Conservation (phyloP, 2,797 vertebrate genomes). For the Spizella passerina region DNA sequence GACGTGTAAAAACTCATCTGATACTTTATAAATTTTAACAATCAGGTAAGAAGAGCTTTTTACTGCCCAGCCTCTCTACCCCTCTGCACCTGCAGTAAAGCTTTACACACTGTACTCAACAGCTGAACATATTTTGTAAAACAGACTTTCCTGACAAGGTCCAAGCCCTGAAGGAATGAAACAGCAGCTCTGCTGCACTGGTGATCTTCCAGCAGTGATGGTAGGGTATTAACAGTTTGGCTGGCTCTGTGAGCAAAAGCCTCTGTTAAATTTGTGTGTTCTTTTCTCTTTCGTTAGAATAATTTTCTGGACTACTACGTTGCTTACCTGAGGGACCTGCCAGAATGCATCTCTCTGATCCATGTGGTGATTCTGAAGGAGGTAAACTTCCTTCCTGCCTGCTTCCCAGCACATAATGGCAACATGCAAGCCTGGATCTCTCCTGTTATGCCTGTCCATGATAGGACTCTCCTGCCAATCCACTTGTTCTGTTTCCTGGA, state of each 20-base stretch:
- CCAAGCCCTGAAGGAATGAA: background rate
- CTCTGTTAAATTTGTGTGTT: background rate
- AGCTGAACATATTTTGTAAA: background rate
- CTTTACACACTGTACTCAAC: background rate
- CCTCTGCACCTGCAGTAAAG: background rate
- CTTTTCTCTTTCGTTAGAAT: slow-evolving; percentile 77
- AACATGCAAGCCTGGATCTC: background rate
- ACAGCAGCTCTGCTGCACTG: background rate
- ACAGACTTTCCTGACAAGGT: background rate
- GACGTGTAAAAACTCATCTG: background rate
- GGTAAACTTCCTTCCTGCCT: slow-evolving; percentile 44
- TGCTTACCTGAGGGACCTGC: slow-evolving; percentile 93
- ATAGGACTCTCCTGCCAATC: background rate
- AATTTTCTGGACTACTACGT: slow-evolving; percentile 95
- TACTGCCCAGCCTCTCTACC: background rate
- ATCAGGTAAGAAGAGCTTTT: background rate
- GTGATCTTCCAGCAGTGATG: background rate
- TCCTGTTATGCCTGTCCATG: background rate
- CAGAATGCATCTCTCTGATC: slow-evolving; percentile 91
- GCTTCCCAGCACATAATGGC: background rate
- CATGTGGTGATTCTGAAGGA: slow-evolving; percentile 84
- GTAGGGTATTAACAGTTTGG: background rate
- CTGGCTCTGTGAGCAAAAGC: background rate
- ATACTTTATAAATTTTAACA: background rate
- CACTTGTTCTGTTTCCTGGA: background rate